Evolutionary conservation across 2,797 vertebrate species (phyloP), one percentile per base, ranked within the genome.

Genomic region (Anableps anableps): DNA sequence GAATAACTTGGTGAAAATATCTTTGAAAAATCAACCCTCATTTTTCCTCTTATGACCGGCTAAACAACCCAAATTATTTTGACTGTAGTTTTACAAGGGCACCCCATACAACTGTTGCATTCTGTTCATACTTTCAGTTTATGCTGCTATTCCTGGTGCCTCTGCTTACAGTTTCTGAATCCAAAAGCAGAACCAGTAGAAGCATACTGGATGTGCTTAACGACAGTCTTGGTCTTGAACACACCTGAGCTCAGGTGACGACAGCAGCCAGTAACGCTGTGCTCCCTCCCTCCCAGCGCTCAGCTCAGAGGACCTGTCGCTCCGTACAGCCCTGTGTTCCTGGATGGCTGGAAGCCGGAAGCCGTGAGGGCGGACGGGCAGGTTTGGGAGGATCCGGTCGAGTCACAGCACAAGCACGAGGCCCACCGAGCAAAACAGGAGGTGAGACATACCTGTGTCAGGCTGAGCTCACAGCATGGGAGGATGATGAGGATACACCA

Each of bases 341-440:
- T 86, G 71, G 95, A 94, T 0, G 96, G 96, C 41, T 98, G 97
- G 97, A 95, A 96, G 81, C 96, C 96, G 0, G 92, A 94, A 1
- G 86, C 89, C 41, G 31, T 48, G 3, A 92, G 95, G 84, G 87
- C 94, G 0, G 95, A 96, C 29, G 95, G 95, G 48, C 93, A 95
- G 48, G 83, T 94, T 74, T 98, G 97, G 97, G 96, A 97, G 80
- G 97, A 98, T 90, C 96, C 97, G 0, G 93, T 98, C n/a, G 97
- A 98, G 89, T 94, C 95, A 78, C 96, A 97, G 82, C 96, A 97
- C 86, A 96, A 93, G 48, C 94, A 96, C 2, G 97, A 98, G 66
- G 89, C 93, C 36, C 89, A 96, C 81, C 93, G 81, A 58, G 90
- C 81, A 82, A 92, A 90, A 81, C 93, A 89, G 84, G 88, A 93